Percentiles rank a stretch among this genome's conserved stretches.
Conservation (phyloP, 2,888 invertebrate genomes). For the Nebria brevicollis region DNA sequence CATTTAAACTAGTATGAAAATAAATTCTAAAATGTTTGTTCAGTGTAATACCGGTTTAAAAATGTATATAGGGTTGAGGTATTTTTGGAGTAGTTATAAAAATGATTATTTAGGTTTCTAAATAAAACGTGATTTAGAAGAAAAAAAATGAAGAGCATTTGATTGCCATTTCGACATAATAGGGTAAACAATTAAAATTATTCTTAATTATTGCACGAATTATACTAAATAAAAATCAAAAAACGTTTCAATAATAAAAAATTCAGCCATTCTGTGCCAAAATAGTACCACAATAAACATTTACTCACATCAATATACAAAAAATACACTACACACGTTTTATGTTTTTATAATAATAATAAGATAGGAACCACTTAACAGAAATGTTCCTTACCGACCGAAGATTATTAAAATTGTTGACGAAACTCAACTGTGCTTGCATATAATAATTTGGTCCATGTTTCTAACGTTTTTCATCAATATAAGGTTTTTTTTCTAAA, state of each 20-base stretch:
- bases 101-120: too few relatives aligned
- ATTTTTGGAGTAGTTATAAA: too few relatives aligned
- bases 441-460: constrained; percentile 36
- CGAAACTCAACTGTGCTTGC: constrained; percentile 23
- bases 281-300: constrained; percentile 32
- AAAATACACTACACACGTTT: constrained; percentile 30
- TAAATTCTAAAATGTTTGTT: too few relatives aligned
- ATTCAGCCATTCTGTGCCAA: constrained; percentile 36
- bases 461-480: constrained; percentile 15
- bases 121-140: too few relatives aligned
- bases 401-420: constrained; percentile 14
- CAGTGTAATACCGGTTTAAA: too few relatives aligned
- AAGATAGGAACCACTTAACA: constrained; percentile 42
- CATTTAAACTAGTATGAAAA: too few relatives aligned
- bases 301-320: constrained; percentile 45
- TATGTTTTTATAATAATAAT: constrained; percentile 19
- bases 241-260: not conserved
- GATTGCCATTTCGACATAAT: not conserved
- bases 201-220: not conserved
- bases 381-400: constrained; percentile 13
- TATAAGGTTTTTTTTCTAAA: constrained; percentile 39
- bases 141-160: not conserved
- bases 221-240: too few relatives aligned
- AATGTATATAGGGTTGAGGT: too few relatives aligned
- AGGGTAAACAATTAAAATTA: constrained; percentile 2